Conservation (phyloP, 2,888 invertebrate genomes). For the Zygogramma bicolorata region DNA sequence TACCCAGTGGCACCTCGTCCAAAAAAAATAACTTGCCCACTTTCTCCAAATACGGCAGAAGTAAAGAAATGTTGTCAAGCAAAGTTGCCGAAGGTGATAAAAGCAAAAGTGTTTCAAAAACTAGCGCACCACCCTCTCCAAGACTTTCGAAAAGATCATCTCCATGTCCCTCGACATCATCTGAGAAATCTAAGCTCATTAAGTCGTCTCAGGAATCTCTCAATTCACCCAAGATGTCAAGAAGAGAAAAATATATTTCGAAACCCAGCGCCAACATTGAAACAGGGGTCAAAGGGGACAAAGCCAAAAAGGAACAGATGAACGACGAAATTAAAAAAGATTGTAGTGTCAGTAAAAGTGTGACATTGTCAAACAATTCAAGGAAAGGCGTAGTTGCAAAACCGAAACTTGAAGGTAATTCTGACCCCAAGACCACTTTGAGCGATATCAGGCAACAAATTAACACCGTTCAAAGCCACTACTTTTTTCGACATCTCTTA, state of each 20-base stretch:
- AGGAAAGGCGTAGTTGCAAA: constrained; percentile 52
- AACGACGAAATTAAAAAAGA: constrained; percentile 59
- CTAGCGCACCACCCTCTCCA: constrained; percentile 42
- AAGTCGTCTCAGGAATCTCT: constrained; percentile 59
- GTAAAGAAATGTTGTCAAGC: constrained; percentile 61
- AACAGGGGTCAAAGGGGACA: constrained; percentile 40
- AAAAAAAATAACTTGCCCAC: constrained; percentile 65
- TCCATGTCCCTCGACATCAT: constrained; percentile 51
- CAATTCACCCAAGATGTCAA: constrained; percentile 47
- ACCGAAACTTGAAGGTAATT: constrained; percentile 43
- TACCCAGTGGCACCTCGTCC: constrained; percentile 59
- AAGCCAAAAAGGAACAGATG: constrained; percentile 61
- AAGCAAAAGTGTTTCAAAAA: constrained; percentile 56
- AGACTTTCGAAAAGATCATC: constrained; percentile 46
- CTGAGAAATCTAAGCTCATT: constrained; percentile 52
- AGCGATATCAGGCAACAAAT: constrained; percentile 72
- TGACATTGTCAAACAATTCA: constrained; percentile 28
- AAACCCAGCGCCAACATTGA: constrained; percentile 27
- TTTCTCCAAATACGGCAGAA: constrained; percentile 57
- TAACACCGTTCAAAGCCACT: constrained; percentile 73
- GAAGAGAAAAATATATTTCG: constrained; percentile 31
- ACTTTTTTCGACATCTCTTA: constrained; percentile 80
- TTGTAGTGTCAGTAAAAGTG: constrained; percentile 47
- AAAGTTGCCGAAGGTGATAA: constrained; percentile 64
- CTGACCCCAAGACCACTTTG: constrained; percentile 47